These are phyloP conservation scores for Chorisops tibialis DNA, from an alignment of 2,888 invertebrate genomes.

Conservation along the genomic window DNA sequence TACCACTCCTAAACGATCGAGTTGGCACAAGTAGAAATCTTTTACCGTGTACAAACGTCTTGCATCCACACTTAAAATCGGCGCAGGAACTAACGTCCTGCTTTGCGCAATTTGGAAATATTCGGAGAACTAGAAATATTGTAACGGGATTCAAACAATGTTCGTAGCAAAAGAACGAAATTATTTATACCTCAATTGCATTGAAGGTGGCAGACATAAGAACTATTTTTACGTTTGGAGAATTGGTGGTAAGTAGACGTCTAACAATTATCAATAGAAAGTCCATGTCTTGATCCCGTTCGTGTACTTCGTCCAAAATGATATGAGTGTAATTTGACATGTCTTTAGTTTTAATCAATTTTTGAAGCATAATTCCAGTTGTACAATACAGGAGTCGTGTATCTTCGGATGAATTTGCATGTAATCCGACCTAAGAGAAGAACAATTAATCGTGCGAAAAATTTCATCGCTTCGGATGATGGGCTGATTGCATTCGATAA, in stretches of 20 bases:
- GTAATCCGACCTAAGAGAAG: conserved; percentile 40
- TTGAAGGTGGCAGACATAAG: conserved; percentile 95
- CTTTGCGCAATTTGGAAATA: conserved; percentile 42
- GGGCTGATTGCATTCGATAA: too few relatives aligned
- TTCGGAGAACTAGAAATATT: conserved; percentile 41
- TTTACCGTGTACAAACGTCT: conserved; percentile 58
- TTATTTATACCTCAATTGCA: conserved; percentile 51
- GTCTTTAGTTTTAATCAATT: conserved; percentile 63
- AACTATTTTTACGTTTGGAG: conserved; percentile 66
- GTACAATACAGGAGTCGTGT: conserved; percentile 84
- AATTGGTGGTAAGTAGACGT: conserved; percentile 66
- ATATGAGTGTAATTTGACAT: conserved; percentile 82
- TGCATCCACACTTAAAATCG: conserved; percentile 57
- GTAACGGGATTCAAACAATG: not conserved
- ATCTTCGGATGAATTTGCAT: conserved; percentile 41
- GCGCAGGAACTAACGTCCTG: conserved; percentile 51
- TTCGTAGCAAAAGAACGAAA: too few relatives aligned
- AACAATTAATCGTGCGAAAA: too few relatives aligned
- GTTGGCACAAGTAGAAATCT: conserved; percentile 61
- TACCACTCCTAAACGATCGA: conserved; percentile 48
- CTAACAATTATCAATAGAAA: conserved; percentile 80
- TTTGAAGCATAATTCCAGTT: conserved; percentile 82
- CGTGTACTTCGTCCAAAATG: conserved; percentile 91
- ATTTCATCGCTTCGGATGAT: not conserved
- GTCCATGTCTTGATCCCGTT: conserved; percentile 89